Conservation (phyloP, 1,140 invertebrate genomes). For the Cherax quadricarinatus region DNA sequence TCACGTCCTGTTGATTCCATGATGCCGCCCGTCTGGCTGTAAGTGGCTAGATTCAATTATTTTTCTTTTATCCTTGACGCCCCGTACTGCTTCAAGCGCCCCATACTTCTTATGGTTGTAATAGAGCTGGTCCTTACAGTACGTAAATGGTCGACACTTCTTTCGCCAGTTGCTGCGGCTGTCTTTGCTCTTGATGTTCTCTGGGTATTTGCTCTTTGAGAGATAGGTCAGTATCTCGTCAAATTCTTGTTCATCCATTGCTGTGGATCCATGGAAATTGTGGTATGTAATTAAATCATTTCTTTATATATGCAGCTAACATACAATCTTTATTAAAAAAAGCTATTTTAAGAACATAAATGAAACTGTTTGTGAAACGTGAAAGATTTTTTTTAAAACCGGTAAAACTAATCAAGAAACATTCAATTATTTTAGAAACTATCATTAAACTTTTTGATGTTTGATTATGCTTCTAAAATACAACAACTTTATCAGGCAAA, state of each 20-base stretch:
- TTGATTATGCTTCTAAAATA: no score
- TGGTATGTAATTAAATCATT: neutral
- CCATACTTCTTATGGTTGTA: conserved; percentile 71
- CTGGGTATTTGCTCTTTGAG: conserved; percentile 56
- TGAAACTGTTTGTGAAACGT: neutral
- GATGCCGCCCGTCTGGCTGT: conserved; percentile 50
- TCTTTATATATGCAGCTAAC: neutral
- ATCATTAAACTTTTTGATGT: no score
- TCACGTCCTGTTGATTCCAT: conserved; percentile 69
- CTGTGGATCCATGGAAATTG: neutral
- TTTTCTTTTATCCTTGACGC: conserved; percentile 37
- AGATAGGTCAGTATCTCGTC: conserved; percentile 60
- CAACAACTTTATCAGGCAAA: no score
- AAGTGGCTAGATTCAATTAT: conserved; percentile 49
- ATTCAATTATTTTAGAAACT: no score
- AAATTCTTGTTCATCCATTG: conserved; percentile 61
- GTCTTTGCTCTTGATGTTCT: conserved; percentile 56
- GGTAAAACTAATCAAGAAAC: no score
- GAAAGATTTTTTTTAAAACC: neutral
- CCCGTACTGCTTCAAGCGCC: conserved; percentile 41
- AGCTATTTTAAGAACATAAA: neutral
- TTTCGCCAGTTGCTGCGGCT: conserved; percentile 62
- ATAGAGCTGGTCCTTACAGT: conserved; percentile 53
- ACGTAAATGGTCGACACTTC: conserved; percentile 58
- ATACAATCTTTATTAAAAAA: neutral